Base-by-base conservation (phyloP, 2,797 vertebrate species). In the Ambastaia sidthimunki region DNA sequence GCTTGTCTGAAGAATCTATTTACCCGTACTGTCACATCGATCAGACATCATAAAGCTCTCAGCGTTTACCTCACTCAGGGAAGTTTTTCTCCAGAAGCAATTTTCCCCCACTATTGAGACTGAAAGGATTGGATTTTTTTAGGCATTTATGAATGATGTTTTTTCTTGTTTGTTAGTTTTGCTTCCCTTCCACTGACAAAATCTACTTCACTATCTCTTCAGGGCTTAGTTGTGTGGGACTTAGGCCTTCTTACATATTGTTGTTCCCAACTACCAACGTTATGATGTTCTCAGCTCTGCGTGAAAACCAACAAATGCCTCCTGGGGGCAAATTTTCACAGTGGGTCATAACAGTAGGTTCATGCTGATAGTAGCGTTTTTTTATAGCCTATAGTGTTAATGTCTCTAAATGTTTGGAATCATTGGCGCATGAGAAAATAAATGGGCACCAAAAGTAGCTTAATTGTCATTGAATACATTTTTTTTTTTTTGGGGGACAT, bases 131-230 rank as follows among this genome's bases (percentile, higher is more conserved):
- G 54, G 47, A 50, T 83, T 72, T 83, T 7, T 82, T 69, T 5
- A 34, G 28, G 15, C 59, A 68, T 16, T 57, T 18, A 57, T 65
- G 41, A 78, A 80, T 77, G 4, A 7, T 48, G 71, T 77, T 63
- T 37, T 50, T 77, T 76, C n/a, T 10, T 10, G 0, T 70, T 70
- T 10, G 0, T 70, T 70, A 74, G 70, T 50, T 37, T 69, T 5
- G n/a, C 10, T 23, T 60, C 79, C 74, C 73, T 50, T 55, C 2
- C 9, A 48, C 10, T 37, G 68, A 52, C 78, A 72, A 81, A 86
- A 85, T 76, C 74, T 79, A 47, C 82, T 84, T 81, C 73, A 75
- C 72, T 83, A 70, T 71, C 34, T 77, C 69, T 48, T 73, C 2
- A 1, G 63, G 60, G 70, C 59, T 83, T 74, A 76, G 44, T 63